phyloP scores from a whole-genome alignment of 2,888 invertebrate species.

The Archaeoteleia sp. region DNA sequence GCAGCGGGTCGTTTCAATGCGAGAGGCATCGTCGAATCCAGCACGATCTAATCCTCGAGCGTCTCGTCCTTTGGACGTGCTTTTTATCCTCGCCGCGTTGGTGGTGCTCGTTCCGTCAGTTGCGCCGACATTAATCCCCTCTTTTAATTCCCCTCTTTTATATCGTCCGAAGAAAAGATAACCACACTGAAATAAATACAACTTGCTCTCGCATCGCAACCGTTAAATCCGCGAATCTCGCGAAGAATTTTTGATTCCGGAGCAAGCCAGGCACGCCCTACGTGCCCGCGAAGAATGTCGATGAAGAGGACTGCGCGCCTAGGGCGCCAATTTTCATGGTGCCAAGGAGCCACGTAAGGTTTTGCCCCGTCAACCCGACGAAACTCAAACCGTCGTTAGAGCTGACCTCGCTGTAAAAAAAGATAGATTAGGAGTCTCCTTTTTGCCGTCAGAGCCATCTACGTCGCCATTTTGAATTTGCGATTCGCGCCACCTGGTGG shows the following conservation, averaged over 20 bases:
- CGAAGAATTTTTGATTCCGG: conserved; percentile 43
- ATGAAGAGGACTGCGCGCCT: conserved; percentile 27
- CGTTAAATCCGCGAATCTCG: conserved; percentile 46
- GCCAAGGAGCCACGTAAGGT: conserved; percentile 17
- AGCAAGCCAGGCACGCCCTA: conserved; percentile 38
- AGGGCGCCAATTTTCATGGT: conserved; percentile 40
- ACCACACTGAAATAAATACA: conserved; percentile 47
- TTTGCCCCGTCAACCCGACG: conserved; percentile 34
- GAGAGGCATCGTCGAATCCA: conserved; percentile 29
- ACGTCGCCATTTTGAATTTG: conserved; percentile 27
- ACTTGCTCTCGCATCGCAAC: conserved; percentile 21
- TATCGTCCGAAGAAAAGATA: conserved; percentile 46
- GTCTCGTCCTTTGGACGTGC: conserved; percentile 43
- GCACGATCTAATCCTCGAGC: conserved; percentile 37
- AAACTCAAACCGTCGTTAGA: conserved; percentile 39
- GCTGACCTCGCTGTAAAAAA: conserved; percentile 18
- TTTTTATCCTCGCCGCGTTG: conserved; percentile 38
- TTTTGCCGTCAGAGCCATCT: conserved; percentile 25
- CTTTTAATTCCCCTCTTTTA: conserved; percentile 41
- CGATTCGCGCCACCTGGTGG: conserved; percentile 17
- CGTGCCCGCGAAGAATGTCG: conserved; percentile 39
- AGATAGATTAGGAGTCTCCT: conserved; percentile 13
- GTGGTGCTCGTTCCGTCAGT: conserved; percentile 38
- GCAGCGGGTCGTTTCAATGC: conserved; percentile 29
- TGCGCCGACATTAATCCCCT: conserved; percentile 44